Base-by-base conservation (phyloP, 2,113 vertebrate genomes). In the Tor tambroides region DNA sequence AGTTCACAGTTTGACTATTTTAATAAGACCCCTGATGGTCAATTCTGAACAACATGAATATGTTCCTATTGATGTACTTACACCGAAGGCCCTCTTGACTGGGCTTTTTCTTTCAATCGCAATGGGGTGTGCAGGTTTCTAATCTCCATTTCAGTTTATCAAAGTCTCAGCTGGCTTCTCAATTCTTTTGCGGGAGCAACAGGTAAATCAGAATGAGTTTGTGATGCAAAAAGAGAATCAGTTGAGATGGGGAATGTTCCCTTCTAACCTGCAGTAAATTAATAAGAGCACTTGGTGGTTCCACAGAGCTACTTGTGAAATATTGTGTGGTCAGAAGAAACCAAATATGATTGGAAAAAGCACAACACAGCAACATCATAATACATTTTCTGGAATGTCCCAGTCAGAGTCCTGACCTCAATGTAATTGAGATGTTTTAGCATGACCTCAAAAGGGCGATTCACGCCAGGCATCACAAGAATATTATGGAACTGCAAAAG, bases 191-290 rank as follows among this genome's bases (percentile, higher is more conserved):
- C 3, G 0, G 4, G 23, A 43, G 32, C 78, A n/a, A 26, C 54
- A 61, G 11, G 32, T 80, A 63, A n/a, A 80, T 35, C 35, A 26
- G 12, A 61, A n/a, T 8, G 23, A 26, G 32, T 17, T 26, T 63
- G 78, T 61, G 54, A 80, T 80, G 6, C 78, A 81, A 43, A 80
- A 80, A 80, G 56, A 1, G 7, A 80, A 38, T n/a, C 6, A 38
- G 1, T 28, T 26, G n/a, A 75, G 23, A 75, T 26, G 23, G 1
- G 38, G 72, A 46, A 28, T 1, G 2, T 43, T 21, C 2, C 38
- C 71, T 43, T 74, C 5, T 75, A 26, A 75, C 41, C 23, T 75
- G 23, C 3, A 75, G 10, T 46, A 46, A 43, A 46, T 26, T 3
- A 46, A 43, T 72, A 43, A 43, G 23, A 15, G 38, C 11, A 1